These are phyloP conservation scores for Sminthopsis crassicaudata DNA, from an alignment of 2,113 vertebrate species.

Conservation along the genomic window DNA sequence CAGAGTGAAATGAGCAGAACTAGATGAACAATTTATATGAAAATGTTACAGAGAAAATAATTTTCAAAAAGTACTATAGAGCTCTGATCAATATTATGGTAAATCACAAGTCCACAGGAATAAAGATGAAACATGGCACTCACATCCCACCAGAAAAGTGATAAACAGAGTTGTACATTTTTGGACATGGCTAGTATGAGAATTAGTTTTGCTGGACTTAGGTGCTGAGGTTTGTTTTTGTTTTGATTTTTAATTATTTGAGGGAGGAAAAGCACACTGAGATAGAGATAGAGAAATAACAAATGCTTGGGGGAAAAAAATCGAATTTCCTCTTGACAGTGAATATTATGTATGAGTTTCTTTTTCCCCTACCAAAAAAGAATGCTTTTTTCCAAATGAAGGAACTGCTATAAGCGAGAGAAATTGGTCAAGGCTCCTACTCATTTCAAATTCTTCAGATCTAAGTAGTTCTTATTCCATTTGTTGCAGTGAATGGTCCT, in stretches of 20 bases:
- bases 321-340: neutral
- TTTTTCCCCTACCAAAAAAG: neutral
- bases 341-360: neutral
- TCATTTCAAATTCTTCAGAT: neutral
- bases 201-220: neutral
- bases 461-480: neutral
- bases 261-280: neutral
- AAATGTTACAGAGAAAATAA: neutral
- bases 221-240: neutral
- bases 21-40: neutral
- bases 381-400: neutral
- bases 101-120: neutral
- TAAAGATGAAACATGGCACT: neutral
- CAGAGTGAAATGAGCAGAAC: neutral
- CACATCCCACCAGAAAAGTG: neutral
- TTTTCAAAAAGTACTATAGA: neutral
- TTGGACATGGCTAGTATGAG: neutral
- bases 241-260: neutral
- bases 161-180: neutral
- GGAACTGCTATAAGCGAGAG: neutral
- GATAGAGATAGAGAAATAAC: neutral
- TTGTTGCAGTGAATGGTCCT: neutral
- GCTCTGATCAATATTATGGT: neutral
- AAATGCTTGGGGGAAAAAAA: neutral
- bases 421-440: neutral